Conservation (phyloP, 2,113 vertebrate genomes). For the Cercocebus atys region DNA sequence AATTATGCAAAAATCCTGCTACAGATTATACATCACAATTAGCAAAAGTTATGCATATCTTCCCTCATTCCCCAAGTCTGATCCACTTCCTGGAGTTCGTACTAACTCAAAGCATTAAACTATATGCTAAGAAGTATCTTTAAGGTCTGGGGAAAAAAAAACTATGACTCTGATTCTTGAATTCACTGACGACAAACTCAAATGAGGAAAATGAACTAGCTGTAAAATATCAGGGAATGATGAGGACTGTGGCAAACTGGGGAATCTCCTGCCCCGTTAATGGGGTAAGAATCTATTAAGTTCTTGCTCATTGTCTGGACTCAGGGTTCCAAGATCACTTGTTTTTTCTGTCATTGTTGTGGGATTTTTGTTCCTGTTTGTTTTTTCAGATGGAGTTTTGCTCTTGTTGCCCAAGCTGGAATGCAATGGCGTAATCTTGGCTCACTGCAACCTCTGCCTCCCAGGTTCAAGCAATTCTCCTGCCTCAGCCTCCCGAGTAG, state of each 20-base stretch:
- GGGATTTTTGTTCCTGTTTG: background rate
- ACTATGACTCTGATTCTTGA: background rate
- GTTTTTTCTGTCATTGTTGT: background rate
- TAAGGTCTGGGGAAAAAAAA: background rate
- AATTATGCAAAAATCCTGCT: background rate
- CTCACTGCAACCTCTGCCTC: background rate
- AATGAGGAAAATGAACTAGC: background rate
- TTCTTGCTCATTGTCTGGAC: background rate
- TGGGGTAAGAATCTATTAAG: background rate
- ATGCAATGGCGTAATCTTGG: background rate
- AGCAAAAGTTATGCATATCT: background rate
- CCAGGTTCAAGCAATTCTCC: background rate
- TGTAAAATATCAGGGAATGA: background rate
- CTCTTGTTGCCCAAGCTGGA: background rate
- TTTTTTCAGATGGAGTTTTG: background rate
- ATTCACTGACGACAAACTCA: background rate
- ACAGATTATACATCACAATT: background rate
- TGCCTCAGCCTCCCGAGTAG: background rate
- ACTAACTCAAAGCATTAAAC: background rate
- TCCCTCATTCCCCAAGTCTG: background rate
- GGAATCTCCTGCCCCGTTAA: background rate
- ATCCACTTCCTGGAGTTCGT: background rate
- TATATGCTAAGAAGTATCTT: background rate
- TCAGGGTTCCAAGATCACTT: background rate
- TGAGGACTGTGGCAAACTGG: background rate